Evolutionary conservation across 2,113 vertebrate species (phyloP).

Genomic region (Nothoprocta perdicaria): DNA sequence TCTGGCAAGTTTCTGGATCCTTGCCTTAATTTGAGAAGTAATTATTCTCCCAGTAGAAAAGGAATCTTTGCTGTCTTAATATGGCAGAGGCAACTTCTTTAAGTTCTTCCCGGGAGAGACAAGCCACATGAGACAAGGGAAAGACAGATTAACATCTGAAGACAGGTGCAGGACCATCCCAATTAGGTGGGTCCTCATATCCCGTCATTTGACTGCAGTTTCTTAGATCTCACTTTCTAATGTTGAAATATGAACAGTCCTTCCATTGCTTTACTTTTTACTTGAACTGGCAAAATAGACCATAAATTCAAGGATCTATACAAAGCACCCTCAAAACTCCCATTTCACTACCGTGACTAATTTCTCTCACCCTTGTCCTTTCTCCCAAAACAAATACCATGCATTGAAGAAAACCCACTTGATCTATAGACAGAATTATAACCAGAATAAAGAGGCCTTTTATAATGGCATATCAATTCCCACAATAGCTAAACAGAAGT

Average conservation of each 20-base stretch:
- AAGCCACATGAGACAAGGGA: too few species aligned
- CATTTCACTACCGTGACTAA: background rate
- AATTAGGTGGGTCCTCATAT: background rate
- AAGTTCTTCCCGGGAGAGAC: background rate
- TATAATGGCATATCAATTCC: background rate
- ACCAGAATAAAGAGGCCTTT: background rate
- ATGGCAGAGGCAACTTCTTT: background rate
- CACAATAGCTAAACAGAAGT: background rate
- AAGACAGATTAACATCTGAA: background rate
- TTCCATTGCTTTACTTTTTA: background rate
- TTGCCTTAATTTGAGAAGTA: background rate
- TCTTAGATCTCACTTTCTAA: background rate
- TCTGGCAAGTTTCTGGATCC: background rate
- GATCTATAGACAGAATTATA: background rate
- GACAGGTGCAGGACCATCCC: background rate
- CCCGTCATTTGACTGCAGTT: background rate
- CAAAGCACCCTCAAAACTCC: background rate
- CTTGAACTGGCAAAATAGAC: background rate
- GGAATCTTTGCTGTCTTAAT: background rate
- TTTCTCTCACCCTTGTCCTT: background rate
- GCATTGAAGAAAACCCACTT: background rate
- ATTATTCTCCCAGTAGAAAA: background rate
- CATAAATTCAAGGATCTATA: background rate
- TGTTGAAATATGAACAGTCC: background rate
- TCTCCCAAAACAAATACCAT: background rate